Evolutionary conservation across 2,797 vertebrate genomes (phyloP), one percentile per base, ranked within the genome.

Genomic region (Enteromius trimaculatus): DNA sequence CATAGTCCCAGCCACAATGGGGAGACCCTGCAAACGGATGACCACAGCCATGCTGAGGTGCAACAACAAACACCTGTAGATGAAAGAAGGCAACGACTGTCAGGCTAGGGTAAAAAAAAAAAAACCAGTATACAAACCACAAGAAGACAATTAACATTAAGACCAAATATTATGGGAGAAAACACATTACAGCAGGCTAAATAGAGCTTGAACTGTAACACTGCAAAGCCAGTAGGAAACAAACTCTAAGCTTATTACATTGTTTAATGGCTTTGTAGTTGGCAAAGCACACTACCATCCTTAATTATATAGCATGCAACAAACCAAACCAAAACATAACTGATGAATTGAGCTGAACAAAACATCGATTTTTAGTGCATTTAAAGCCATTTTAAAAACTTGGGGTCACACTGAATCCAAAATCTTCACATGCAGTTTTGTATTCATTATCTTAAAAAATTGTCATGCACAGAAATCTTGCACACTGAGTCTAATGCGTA

Each of bases 1-100:
- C 98, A 99, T 99, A 95, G 98, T 99, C 94, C 98, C 98, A 89
- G 98, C 98, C 96, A 99, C 97, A 96, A 99, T 99, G 94, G 98
- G 98, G 96, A 99, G 97, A 95, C 98, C 98, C 95, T 99, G 98
- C 95, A 99, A 97, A 93, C 98, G 97, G 97, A 99, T 99, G 96
- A 99, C 98, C 96, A 99, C 98, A 93, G 98, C 98, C 98, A 99
- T 99, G 97, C 95, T 98, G 92, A 89, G 93, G 90, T 88, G 87
- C 81, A 86, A 87, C 66, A 95, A 95, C 95, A 93, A 93, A 96
- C 94, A 99, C 97, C 98, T 99, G 97, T 96, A 96, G 97, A 97
- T 96, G 95, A 98, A 96, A 98, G 97, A 96, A 98, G 96, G 97
- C 94, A 99, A 95, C 91, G 95, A 94, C 96, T 89, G 94, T 97